Evolutionary conservation across 2,797 vertebrate genomes (phyloP).

Genomic region (Rhinichthys osculus): DNA sequence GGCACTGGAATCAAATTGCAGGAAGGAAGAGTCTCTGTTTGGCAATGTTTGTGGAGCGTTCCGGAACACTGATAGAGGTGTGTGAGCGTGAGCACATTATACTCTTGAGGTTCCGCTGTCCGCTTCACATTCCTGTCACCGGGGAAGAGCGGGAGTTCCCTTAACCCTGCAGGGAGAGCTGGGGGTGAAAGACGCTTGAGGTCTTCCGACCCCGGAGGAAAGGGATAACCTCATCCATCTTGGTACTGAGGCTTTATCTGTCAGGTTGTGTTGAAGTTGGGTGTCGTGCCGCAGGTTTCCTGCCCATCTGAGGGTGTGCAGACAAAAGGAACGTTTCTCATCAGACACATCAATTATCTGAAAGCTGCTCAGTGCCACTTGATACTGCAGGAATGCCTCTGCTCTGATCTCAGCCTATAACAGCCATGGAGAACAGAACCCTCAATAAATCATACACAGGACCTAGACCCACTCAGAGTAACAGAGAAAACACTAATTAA

Average conservation of each 20-base stretch:
- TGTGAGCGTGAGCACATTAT: conserved; percentile 31
- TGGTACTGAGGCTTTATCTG: neutral
- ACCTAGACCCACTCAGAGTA: conserved; percentile 10
- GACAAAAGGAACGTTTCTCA: conserved; percentile 42
- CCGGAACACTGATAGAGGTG: conserved; percentile 49
- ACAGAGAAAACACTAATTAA: conserved; percentile 35
- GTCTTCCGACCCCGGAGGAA: conserved; percentile 46
- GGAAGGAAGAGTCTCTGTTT: conserved; percentile 53
- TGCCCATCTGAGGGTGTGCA: conserved; percentile 42
- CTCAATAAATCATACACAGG: conserved; percentile 46
- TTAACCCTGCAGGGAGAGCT: conserved; percentile 38
- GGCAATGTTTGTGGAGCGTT: conserved; percentile 55
- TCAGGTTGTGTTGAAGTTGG: conserved; percentile 47
- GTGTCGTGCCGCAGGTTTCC: conserved; percentile 33
- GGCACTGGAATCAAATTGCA: conserved; percentile 54
- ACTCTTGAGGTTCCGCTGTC: conserved; percentile 42
- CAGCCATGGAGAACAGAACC: conserved; percentile 30
- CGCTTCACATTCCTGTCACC: conserved; percentile 50
- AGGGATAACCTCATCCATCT: conserved; percentile 39
- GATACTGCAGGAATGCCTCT: conserved; percentile 43
- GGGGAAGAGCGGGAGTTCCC: conserved; percentile 49
- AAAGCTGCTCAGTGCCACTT: neutral
- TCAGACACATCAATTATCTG: conserved; percentile 41
- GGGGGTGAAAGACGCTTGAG: conserved; percentile 9
- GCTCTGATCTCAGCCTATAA: conserved; percentile 23